Evolutionary conservation across 35 echinoderm and acorn worm species (phyloP), one percentile per base, ranked within the genome.

Genomic region (Anneissia japonica): DNA sequence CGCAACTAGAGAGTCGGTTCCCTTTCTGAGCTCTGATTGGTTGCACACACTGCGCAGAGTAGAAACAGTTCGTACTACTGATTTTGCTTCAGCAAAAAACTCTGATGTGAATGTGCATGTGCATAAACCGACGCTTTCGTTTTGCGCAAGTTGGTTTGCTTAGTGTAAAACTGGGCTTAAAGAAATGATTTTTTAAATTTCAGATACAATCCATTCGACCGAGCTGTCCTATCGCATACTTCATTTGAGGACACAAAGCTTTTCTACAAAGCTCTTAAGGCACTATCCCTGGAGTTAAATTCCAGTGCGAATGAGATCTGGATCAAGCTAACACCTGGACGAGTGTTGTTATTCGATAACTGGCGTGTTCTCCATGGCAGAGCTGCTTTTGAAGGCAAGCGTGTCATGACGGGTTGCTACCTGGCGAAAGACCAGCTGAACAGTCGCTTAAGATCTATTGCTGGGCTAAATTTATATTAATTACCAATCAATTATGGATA

Each of bases 191-290:
- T 30, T 31, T 80, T 33, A n/a, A 46, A 23, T 73, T 39, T 17
- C 29, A 88, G 86, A 39, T 88, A 45, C 86, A 88, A 88, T 33
- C 75, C 86, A 5, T 77, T 79, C 38, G 86, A 88, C 37, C 76
- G 86, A 35, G 0, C 26, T 9, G 31, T 40, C 0, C 38, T 88
- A 26, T 56, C 76, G 3, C 78, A 88, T 46, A 17, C 35, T 0
- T 56, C 75, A 13, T 80, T 72, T 46, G 86, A 88, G 30, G 86
- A 88, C 12, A 76, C 77, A 0, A 32, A 81, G 0, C 37, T 30
- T 1, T 88, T 81, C 77, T 88, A 88, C 77, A 46, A 76, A 29
- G 86, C 86, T 21, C 78, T 79, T 34, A 35, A 46, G 0, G 77
- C 86, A 0, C 38, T 88, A 4, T 74, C 75, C 1, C 37, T 33